These are phyloP conservation scores for Acinonyx jubatus DNA, from an alignment of 2,113 vertebrate genomes.

Conservation along the genomic window DNA sequence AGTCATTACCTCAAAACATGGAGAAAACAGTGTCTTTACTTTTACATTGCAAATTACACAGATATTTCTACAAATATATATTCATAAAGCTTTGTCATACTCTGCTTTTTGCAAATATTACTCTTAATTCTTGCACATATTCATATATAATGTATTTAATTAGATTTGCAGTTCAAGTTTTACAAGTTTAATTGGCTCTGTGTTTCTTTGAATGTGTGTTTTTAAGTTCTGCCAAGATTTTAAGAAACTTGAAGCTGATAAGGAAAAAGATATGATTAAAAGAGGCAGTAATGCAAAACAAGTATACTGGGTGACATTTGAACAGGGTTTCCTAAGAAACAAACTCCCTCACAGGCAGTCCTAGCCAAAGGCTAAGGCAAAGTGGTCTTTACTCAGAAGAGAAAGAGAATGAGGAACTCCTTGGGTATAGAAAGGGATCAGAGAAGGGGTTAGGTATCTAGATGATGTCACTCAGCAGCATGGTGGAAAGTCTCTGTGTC, in stretches of 20 bases:
- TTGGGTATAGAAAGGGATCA: not conserved
- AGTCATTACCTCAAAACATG: not conserved
- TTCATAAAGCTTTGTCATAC: not conserved
- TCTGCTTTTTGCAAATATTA: not conserved
- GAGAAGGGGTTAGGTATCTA: not conserved
- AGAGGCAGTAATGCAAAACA: not conserved
- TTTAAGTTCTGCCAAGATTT: not conserved
- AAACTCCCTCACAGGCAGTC: not conserved
- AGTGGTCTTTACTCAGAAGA: not conserved
- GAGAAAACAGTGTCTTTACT: slow-evolving; percentile 54
- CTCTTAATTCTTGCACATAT: not conserved
- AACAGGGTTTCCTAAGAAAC: not conserved
- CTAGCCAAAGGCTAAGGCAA: not conserved
- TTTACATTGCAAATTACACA: slow-evolving; percentile 20
- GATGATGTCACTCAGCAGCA: not conserved
- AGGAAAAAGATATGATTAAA: not conserved
- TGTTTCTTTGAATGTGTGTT: not conserved
- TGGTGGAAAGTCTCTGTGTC: not conserved
- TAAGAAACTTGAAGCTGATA: not conserved
- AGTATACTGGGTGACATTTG: not conserved
- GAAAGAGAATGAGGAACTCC: not conserved
- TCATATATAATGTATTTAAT: slow-evolving; percentile 17
- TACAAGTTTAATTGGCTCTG: not conserved
- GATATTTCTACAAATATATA: not conserved
- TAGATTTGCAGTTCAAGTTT: not conserved